Base-by-base conservation (phyloP, 2,797 vertebrate genomes). In the Propithecus deckenii region DNA sequence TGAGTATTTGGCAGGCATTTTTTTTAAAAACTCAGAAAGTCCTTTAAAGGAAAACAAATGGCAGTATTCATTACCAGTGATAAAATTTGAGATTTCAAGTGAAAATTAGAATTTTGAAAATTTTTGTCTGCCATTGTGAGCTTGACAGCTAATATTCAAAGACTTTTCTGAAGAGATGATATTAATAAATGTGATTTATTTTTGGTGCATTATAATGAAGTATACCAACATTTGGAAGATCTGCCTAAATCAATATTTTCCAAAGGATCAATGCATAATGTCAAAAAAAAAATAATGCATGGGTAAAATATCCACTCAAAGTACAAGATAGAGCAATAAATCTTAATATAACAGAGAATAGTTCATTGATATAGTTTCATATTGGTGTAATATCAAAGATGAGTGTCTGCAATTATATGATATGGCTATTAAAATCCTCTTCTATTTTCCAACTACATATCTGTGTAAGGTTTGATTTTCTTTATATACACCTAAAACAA, bases 31-130 rank as follows among this genome's bases (percentile, higher is more conserved):
- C 13, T 15, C 8, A 52, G 20, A 4, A 5, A 91, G 10, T 57
- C 23, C 52, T n/a, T 79, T 92, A 9, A 83, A 78, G 74, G 50
- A 95, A n/a, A 96, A 78, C 32, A 94, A 88, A 67, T 65, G 25
- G 20, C 50, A 46, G 7, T 38, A 41, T 79, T 63, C 74, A 9
- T 50, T 57, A 63, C 23, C 17, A 92, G 48, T 81, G 32, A 79
- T 83, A 83, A 92, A 75, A 89, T 71, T 63, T 71, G 35, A 94
- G 32, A 4, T 86, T 91, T 91, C 22, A 78, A 63, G 32, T 94
- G 52, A 96, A 97, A 95, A 95, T 94, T 38, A 17, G 10, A 90
- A 94, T 94, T 95, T 88, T 74, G 74, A 94, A 89, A 81, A 63
- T 13, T 69, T 95, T 88, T 20, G 18, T 86, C 38, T 96, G 30